A percentile compares a stretch with the other conserved stretches of the same genome.
Evolutionary conservation across 2,797 vertebrate species (phyloP).

Genomic region (Pachyuromys duprasi): DNA sequence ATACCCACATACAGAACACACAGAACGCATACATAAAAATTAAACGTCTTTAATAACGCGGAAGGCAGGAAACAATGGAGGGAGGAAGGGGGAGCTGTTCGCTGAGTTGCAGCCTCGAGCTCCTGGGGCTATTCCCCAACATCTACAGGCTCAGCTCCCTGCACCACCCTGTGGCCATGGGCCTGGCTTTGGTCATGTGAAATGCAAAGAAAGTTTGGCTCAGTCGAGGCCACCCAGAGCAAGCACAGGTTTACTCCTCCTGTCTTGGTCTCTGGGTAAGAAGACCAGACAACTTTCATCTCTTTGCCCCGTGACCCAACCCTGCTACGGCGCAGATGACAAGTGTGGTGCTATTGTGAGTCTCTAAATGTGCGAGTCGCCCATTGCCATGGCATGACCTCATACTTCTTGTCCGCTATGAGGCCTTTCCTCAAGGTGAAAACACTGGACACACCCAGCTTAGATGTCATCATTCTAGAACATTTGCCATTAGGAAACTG

Average conservation of each 20-base stretch:
- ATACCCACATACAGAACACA: neutral
- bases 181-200: neutral
- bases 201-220: neutral
- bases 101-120: neutral
- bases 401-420: neutral
- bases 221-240: neutral
- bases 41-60: neutral
- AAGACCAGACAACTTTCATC: neutral
- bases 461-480: neutral
- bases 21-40: neutral
- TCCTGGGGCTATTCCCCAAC: neutral
- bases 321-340: neutral
- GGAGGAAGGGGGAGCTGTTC: neutral
- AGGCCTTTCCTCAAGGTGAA: neutral
- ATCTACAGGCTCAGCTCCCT: neutral
- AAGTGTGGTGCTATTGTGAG: neutral
- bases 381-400: neutral
- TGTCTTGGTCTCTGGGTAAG: neutral
- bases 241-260: neutral
- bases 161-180: neutral
- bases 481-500: neutral
- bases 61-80: neutral
- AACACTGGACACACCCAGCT: neutral
- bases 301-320: neutral
- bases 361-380: neutral